Base-by-base conservation (phyloP, 2,888 invertebrate species). In the Synergus laeviventris region DNA sequence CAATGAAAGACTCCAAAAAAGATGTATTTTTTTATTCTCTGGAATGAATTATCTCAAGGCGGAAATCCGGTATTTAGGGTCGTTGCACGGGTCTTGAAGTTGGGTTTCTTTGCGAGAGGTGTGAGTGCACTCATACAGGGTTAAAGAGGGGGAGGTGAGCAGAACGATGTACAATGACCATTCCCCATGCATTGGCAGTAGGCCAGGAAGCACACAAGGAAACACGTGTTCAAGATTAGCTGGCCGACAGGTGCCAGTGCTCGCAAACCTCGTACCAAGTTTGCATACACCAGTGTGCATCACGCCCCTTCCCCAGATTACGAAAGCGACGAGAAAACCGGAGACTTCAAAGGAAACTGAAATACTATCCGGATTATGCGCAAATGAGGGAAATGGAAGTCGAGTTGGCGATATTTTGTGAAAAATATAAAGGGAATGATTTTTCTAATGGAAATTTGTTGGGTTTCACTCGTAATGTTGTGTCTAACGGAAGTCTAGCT, bases 221-320 rank as follows among this genome's bases (percentile, higher is more conserved):
- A 89, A 89, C 90, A 90, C 88, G 87, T 89, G 90, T 90, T 86
- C 87, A 86, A 89, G 89, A 89, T 90, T 89, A 90, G 88, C 87
- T 84, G 84, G 83, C 83, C 87, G 90, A 89, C 90, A 89, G 90
- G 89, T 90, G 89, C 89, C 82, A 85, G 84, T 81, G 82, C 82
- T 84, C 81, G 83, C 81, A 77, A 82, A 78, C 81, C 79, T 82
- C 79, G 79, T 66, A 77, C 82, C 81, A 76, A 83, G 84, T 84
- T 86, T 84, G 84, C 85, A 82, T 86, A 81, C 81, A 78, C 76
- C 74, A 66, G 73, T 74, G 56, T 76, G 79, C 75, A 78, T 75
- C 79, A 79, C 81, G 73, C 66, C 74, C 49, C 70, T n/a, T 70
- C 70, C 36, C 49, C 70, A 70, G 45, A 70, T 70, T 70, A 70